Conservation (phyloP, 1,140 invertebrate genomes). For the Babylonia areolata region DNA sequence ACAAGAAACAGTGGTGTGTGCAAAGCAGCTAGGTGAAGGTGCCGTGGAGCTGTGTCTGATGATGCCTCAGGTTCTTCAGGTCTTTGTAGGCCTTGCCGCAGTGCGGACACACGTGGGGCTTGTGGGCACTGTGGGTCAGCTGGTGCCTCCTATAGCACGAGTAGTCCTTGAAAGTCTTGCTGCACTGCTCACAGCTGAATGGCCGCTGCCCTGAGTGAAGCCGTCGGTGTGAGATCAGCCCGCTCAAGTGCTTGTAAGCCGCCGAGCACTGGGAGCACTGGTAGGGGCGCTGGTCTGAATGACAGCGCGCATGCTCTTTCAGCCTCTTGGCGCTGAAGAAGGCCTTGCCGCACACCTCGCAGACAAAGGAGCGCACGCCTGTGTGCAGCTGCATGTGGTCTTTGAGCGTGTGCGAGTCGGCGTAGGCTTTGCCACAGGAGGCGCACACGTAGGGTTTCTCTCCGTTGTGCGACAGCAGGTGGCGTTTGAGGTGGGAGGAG, state of each 20-base stretch:
- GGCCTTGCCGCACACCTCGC: constrained; percentile 29
- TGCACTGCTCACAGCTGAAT: constrained; percentile 30
- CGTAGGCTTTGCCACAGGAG: constrained; percentile 89
- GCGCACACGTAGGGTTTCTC: constrained; percentile 75
- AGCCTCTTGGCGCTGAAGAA: constrained; percentile 25
- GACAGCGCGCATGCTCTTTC: constrained; percentile 12
- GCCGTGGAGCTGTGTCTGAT: constrained; percentile 5
- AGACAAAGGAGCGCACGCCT: constrained; percentile 43
- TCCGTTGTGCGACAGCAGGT: constrained; percentile 85
- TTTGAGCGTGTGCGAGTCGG: constrained; percentile 92
- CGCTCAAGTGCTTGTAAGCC: constrained; percentile 91
- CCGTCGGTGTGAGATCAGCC: constrained; percentile 92
- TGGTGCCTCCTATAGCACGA: constrained; percentile 4
- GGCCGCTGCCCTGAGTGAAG: constrained; percentile 49
- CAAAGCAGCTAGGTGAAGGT: no score
- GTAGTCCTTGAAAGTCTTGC: constrained; percentile 20
- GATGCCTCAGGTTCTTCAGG: constrained; percentile 11
- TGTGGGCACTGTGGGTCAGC: constrained; percentile 11
- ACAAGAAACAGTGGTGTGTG: no score
- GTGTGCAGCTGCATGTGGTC: constrained; percentile 84
- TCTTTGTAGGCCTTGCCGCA: constrained; percentile 19
- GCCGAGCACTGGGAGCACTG: constrained; percentile 83
- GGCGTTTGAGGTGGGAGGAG: constrained; percentile 33
- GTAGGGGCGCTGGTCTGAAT: constrained; percentile 40
- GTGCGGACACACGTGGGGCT: constrained; percentile 11